Base-by-base conservation (phyloP, 1,140 invertebrate genomes). In the Phymorhynchus buccinoides region DNA sequence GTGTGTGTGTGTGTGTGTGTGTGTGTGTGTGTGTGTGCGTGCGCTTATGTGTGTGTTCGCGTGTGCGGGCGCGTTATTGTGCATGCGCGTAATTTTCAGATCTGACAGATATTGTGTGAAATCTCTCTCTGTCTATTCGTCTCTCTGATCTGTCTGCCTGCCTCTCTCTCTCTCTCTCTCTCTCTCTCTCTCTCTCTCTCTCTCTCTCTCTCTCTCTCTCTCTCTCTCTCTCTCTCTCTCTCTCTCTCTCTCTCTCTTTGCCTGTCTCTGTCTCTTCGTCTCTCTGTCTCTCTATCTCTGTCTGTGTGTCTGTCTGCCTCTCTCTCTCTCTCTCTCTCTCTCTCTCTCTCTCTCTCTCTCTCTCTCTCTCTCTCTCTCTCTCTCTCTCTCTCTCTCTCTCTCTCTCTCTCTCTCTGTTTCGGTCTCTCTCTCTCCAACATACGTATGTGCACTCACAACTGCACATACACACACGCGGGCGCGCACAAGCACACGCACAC, bases 211-310 rank as follows among this genome's bases (percentile, higher is more conserved):
- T 78, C 75, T n/a, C 18, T 78, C 41, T 41, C 77, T 79, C n/a
- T 79, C 77, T 44, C 77, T 30, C 32, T 79, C 77, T 44, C 48
- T 6, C 77, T 41, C 41, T 79, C 77, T 41, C 77, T 1, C 77
- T 77, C 6, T 12, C 75, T 7, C 42, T 42, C 16, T 42, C 16
- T 42, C 16, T 42, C 16, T 37, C 27, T 42, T 0, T 22, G 27
- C 9, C 42, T n/a, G n/a, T n/a, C n/a, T n/a, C n/a, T n/a, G n/a
- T n/a, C n/a, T n/a, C n/a, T n/a, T n/a, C n/a, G n/a, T n/a, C n/a
- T n/a, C n/a, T n/a, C n/a, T n/a, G n/a, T n/a, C n/a, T n/a, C n/a
- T n/a, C n/a, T n/a, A n/a, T n/a, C n/a, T n/a, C n/a, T n/a, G n/a
- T n/a, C n/a, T n/a, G n/a, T n/a, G n/a, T n/a, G n/a, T n/a, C n/a